phyloP scores from a whole-genome alignment of 2,888 invertebrate species.

The Callyntrura sp. region DNA sequence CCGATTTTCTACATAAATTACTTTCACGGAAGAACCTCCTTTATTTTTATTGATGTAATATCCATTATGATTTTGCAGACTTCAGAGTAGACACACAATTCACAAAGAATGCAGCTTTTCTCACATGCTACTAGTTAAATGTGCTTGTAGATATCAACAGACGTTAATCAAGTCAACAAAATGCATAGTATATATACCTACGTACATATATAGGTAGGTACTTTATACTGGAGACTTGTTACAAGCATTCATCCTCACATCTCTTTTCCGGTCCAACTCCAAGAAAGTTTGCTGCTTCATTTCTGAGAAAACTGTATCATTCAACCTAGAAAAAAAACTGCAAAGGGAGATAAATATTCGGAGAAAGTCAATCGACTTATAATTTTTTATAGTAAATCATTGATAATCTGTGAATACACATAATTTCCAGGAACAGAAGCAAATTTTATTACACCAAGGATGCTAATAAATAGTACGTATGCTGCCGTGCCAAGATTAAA shows the following conservation, averaged over 20 bases:
- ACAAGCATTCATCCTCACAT: background rate
- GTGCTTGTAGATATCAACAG: background rate
- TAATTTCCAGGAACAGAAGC: background rate
- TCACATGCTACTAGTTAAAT: background rate
- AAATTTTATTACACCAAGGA: background rate
- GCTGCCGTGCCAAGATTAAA: too few relatives aligned
- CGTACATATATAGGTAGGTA: too few relatives aligned
- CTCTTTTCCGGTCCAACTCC: background rate
- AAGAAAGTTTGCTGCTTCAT: conserved; percentile 37
- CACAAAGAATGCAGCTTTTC: background rate
- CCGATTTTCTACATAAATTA: conserved; percentile 48
- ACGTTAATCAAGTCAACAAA: too few relatives aligned
- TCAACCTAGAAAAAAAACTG: background rate
- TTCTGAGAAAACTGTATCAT: conserved; percentile 24
- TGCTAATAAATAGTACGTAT: too few relatives aligned
- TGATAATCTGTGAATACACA: conserved; percentile 10
- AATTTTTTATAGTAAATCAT: background rate
- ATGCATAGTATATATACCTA: background rate
- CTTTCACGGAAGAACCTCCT: conserved; percentile 45
- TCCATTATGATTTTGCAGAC: conserved; percentile 50
- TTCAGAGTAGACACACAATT: conserved; percentile 21
- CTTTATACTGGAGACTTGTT: background rate
- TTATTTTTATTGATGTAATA: conserved; percentile 54
- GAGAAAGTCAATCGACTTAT: background rate
- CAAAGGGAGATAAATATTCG: background rate